Base-by-base conservation (phyloP, 2,113 vertebrate genomes). In the Lagopus muta region DNA sequence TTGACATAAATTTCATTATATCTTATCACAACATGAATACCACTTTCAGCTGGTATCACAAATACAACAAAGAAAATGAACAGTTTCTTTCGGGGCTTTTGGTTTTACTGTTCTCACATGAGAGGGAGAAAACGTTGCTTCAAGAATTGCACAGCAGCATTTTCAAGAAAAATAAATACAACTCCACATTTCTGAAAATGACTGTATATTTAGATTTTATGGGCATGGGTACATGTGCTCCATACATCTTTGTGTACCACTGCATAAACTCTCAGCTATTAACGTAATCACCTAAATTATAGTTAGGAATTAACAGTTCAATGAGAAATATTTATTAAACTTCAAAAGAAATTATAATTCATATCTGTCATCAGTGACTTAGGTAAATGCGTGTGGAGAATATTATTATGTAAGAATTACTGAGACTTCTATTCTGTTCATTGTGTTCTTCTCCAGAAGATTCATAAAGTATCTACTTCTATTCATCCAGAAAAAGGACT, bases 211-310 rank as follows among this genome's bases (percentile, higher is more conserved):
- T 8, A 48, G 1, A 30, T 66, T n/a, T 88, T 72, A 5, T 40
- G 42, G 9, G 1, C 21, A 61, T 0, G 2, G 7, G 11, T 25
- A 15, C 5, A 8, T 12, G 10, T 58, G 19, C 1, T 75, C 28
- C 17, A 54, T 60, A 60, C 30, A 58, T 1, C 4, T 4, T 19
- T 34, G 7, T 17, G 4, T 55, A 50, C 1, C 15, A 75, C 20
- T 82, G 15, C 42, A 36, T 47, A 48, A 84, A 38, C 8, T 14
- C 3, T 21, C 25, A 62, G 4, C 7, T 74, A 24, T 27, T 81
- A 88, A 78, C 60, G 32, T 47, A 50, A 32, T 43, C 34, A 28
- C 19, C 8, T 55, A 52, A 50, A 42, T 64, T 25, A 42, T 25
- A 60, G 11, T 16, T 76, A 45, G 4, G 3, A 64, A 30, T 58